Evolutionary conservation across 2,113 vertebrate species (phyloP), one percentile per base, ranked within the genome.

Genomic region (Notothenia rossii): DNA sequence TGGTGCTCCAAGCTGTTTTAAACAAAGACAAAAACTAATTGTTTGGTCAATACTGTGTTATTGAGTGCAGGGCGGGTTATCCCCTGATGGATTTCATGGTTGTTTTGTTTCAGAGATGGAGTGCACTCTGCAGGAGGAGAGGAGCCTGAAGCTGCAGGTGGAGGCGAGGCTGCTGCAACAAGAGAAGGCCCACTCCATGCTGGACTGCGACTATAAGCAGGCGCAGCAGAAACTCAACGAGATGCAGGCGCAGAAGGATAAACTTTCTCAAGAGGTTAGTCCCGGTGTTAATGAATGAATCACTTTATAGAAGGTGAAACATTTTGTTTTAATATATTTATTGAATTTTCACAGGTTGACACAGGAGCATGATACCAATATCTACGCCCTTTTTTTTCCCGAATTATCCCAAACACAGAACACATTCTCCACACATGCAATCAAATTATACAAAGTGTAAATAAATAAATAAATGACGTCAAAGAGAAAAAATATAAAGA

Each of bases 201-300:
- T 98, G 83, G 98, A 98, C 92, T 97, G 97, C 33, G 97, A 99
- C 88, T 95, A 96, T 90, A 99, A 97, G 77, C 98, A 98, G 89
- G 94, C 95, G 0, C 96, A 96, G 69, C 93, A 97, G 83, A 96
- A 94, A 79, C 89, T 97, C 77, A 96, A 97, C 0, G 97, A 98
- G 80, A 93, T 99, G 53, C 94, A 95, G 17, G 88, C 90, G 4
- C 95, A 97, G 53, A 99, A 98, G 85, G 95, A 97, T 72, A 94
- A 94, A 65, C 94, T 99, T 2, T 94, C 85, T 17, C 96, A 99
- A 69, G 97, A 99, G 95, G 98, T 99, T 89, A 86, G 94, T 90
- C 55, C 72, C 18, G 12, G 13, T 61, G 3, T 64, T 5, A n/a
- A 14, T 29, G 8, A 51, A n/a, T 20, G 3, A 18, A 33, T 53